Conservation (phyloP, 2,888 invertebrate genomes). For the Drosophila algonquin region DNA sequence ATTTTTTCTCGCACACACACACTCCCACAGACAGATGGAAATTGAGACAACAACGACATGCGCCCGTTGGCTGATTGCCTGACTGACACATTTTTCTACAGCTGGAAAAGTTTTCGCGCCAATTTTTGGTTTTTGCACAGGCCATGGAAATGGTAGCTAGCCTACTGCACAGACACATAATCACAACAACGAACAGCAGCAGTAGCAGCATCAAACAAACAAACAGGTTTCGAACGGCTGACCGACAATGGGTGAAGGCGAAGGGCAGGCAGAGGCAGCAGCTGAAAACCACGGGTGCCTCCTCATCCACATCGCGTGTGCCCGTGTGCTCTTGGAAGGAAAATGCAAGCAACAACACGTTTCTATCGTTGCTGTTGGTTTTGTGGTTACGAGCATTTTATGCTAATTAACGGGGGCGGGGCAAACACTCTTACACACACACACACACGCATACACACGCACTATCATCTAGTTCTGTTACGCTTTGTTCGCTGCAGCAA, state of each 20-base stretch:
- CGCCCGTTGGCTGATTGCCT: slow-evolving; percentile 52
- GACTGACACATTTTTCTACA: slow-evolving; percentile 52
- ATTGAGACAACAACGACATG: slow-evolving; percentile 25
- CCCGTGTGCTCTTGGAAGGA: slow-evolving; percentile 22
- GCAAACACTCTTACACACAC: slow-evolving; percentile 20
- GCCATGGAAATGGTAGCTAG: slow-evolving; percentile 60
- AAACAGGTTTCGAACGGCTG: slow-evolving; percentile 72
- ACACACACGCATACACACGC: slow-evolving; percentile 33
- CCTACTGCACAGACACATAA: slow-evolving; percentile 44
- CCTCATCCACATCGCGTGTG: neutral
- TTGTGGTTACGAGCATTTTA: slow-evolving; percentile 52
- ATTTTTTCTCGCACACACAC: slow-evolving; percentile 12
- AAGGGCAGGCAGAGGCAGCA: slow-evolving; percentile 55
- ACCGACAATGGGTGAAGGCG: slow-evolving; percentile 73
- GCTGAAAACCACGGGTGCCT: slow-evolving; percentile 35
- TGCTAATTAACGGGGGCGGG: slow-evolving; percentile 62
- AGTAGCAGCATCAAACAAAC: slow-evolving; percentile 34
- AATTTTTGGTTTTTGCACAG: slow-evolving; percentile 53
- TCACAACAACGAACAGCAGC: slow-evolving; percentile 50
- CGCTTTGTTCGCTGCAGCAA: slow-evolving; percentile 64
- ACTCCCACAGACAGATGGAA: slow-evolving; percentile 15
- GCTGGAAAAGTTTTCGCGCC: slow-evolving; percentile 76
- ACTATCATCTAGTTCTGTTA: slow-evolving; percentile 46
- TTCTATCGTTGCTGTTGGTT: slow-evolving; percentile 41
- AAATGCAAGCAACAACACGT: slow-evolving; percentile 64